phyloP scores from a whole-genome alignment of 2,888 invertebrate genomes.

The Mechanitis mazaeus region DNA sequence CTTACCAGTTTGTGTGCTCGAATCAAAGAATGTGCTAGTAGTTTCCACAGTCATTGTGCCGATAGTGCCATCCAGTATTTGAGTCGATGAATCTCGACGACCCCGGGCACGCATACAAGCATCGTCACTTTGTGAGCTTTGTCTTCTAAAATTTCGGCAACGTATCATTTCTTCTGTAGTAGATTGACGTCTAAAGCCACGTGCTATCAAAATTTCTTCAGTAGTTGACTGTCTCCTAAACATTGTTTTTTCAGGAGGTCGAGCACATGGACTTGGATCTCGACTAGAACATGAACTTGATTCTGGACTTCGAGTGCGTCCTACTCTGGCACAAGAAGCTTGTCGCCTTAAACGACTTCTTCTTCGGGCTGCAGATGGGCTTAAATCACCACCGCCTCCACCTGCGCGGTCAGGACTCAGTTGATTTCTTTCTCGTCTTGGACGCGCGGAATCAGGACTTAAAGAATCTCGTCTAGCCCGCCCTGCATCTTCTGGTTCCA shows the following conservation, averaged over 20 bases:
- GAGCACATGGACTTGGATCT: constrained; percentile 88
- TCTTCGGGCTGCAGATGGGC: constrained; percentile 83
- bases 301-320: constrained; percentile 80
- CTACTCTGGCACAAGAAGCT: constrained; percentile 83
- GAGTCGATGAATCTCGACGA: constrained; percentile 89
- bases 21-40: constrained; percentile 93
- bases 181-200: constrained; percentile 92
- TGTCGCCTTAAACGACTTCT: constrained; percentile 84
- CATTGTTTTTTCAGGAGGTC: constrained; percentile 80
- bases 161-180: constrained; percentile 96
- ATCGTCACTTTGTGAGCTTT: constrained; percentile 93
- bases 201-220: constrained; percentile 92
- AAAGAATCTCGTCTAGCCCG: constrained; percentile 88
- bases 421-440: constrained; percentile 86
- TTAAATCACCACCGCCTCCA: constrained; percentile 87
- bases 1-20: constrained; percentile 95
- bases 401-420: constrained; percentile 87
- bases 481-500: constrained; percentile 89
- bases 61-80: constrained; percentile 93
- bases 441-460: constrained; percentile 90
- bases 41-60: constrained; percentile 96
- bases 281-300: constrained; percentile 87
- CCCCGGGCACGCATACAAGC: constrained; percentile 82
- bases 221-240: constrained; percentile 93
- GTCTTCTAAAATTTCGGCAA: constrained; percentile 92